Percentiles rank a stretch among this genome's conserved stretches.
Conservation (phyloP, 1,140 invertebrate species). For the Pseudomyrmex cubaensis region DNA sequence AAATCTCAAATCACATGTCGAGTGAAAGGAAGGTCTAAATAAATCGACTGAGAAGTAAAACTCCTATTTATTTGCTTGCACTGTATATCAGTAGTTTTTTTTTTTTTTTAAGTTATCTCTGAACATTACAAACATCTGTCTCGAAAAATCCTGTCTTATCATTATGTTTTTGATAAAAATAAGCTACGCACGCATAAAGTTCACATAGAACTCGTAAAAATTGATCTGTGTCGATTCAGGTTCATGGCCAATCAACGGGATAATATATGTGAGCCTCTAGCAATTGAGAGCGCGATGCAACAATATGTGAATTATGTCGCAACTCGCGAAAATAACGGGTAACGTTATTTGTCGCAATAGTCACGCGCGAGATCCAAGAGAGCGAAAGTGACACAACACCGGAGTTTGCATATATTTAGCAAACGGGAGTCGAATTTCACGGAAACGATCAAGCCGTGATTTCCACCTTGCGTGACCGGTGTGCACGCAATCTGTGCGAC, state of each 20-base stretch:
- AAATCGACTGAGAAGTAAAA: no score
- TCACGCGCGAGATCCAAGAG: neutral
- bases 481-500: neutral
- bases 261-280: neutral
- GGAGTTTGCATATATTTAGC: neutral
- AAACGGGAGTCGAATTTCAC: slow-evolving; percentile 11
- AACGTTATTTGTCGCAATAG: neutral
- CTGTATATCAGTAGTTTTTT: no score
- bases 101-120: no score
- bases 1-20: no score
- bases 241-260: neutral
- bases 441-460: neutral
- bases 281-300: neutral
- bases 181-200: neutral
- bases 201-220: neutral
- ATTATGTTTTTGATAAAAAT: no score
- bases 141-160: no score
- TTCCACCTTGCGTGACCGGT: neutral
- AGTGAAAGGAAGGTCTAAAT: no score
- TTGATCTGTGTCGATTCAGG: neutral
- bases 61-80: no score
- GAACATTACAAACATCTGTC: no score
- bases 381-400: neutral
- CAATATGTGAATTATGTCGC: neutral
- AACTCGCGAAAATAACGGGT: neutral